Evolutionary conservation across 2,888 invertebrate genomes (phyloP).

Genomic region (Rutpela maculata): DNA sequence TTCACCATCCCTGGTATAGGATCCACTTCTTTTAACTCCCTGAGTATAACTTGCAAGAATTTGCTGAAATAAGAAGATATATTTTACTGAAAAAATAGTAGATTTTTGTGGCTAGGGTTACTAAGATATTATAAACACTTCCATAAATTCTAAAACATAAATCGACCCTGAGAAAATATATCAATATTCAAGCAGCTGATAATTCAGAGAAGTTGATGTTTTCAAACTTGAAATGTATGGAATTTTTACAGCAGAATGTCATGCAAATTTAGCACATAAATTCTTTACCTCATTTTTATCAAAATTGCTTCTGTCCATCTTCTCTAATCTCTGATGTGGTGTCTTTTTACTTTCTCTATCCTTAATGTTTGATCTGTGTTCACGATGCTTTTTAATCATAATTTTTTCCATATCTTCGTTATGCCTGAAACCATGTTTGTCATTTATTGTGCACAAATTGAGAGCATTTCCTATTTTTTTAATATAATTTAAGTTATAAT

Average conservation of each 20-base stretch:
- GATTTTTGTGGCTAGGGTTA: no score
- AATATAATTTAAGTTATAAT: background rate
- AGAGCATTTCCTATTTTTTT: no score
- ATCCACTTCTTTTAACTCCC: constrained; percentile 80
- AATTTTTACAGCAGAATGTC: no score
- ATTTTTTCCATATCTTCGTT: constrained; percentile 89
- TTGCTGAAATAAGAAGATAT: constrained; percentile 40
- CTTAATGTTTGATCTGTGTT: constrained; percentile 76
- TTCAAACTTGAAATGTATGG: no score
- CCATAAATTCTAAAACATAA: no score
- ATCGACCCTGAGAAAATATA: no score
- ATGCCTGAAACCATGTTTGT: constrained; percentile 76
- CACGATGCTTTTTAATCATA: constrained; percentile 83
- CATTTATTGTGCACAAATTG: no score
- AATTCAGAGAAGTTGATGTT: no score
- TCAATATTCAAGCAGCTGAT: no score
- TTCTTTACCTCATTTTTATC: constrained; percentile 62
- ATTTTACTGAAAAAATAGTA: no score
- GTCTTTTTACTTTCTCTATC: constrained; percentile 70
- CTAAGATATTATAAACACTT: no score
- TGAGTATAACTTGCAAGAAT: constrained; percentile 67
- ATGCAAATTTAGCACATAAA: no score
- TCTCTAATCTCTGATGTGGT: constrained; percentile 62
- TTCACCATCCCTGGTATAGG: constrained; percentile 79
- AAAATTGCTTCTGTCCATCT: constrained; percentile 54